Evolutionary conservation across 1,140 invertebrate genomes (phyloP).

Genomic region (Cyphomyrmex costatus): DNA sequence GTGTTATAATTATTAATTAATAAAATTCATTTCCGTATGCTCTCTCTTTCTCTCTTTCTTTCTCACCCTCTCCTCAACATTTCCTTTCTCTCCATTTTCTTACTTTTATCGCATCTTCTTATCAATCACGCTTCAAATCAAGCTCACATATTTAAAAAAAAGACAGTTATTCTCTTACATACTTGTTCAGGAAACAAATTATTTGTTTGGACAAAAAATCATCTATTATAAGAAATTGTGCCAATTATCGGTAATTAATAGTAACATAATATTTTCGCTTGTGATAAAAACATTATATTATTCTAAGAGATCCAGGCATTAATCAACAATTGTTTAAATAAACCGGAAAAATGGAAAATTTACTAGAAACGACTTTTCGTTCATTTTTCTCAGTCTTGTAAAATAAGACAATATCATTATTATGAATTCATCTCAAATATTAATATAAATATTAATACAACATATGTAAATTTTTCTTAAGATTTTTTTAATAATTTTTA

Average conservation of each 20-base stretch:
- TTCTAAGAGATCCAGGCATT: slow-evolving; percentile 19
- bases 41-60: slow-evolving; percentile 59
- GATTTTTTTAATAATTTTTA: background rate
- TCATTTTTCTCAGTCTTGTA: background rate
- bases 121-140: slow-evolving; percentile 24
- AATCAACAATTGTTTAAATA: slow-evolving; percentile 7
- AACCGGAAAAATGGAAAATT: background rate
- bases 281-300: slow-evolving; percentile 29
- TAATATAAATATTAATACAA: background rate
- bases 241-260: slow-evolving; percentile 21
- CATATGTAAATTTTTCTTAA: slow-evolving; percentile 6
- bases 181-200: slow-evolving; percentile 16
- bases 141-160: slow-evolving; percentile 8
- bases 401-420: background rate
- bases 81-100: slow-evolving; percentile 48
- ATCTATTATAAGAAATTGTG: slow-evolving; percentile 3
- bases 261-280: background rate
- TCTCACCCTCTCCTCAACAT: slow-evolving; percentile 44
- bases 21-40: slow-evolving; percentile 82
- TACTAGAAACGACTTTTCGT: background rate
- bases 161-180: background rate
- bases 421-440: background rate
- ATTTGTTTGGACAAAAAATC: slow-evolving; percentile 1
- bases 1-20: slow-evolving; percentile 82
- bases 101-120: slow-evolving; percentile 37